Evolutionary conservation across 2,113 vertebrate species (phyloP), one percentile per base, ranked within the genome.

Genomic region (Cervus canadensis): DNA sequence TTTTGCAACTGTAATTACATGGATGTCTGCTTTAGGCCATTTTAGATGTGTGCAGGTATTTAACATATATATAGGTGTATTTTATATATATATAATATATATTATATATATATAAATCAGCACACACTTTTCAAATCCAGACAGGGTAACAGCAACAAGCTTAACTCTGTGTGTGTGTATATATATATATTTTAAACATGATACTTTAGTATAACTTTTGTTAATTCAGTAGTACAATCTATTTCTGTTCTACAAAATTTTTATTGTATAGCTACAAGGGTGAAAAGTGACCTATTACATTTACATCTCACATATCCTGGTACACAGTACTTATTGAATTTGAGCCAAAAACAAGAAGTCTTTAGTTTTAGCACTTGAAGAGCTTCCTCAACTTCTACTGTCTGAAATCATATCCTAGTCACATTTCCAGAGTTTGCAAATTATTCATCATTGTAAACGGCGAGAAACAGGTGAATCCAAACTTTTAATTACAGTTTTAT

Each of bases 211-310:
- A 99, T 98, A 99, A 98, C 98, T 99, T 99, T 98, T 99, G 99
- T 99, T 99, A 99, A 99, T 99, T 99, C 99, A 99, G 99, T 99
- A 99, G 99, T 99, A 99, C 99, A 99, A 99, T 98, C 99, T 99
- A 99, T 99, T 98, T 99, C 99, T 99, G 99, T 98, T 99, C 99
- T 99, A 99, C 99, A 98, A 96, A 95, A 95, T 97, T 97, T 98
- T 95, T 96, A 98, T 98, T 99, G 98, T 98, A 98, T 98, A 99
- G 99, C 99, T 99, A 99, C 99, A 99, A 99, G 99, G 99, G 99
- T 99, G 99, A 99, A 99, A 99, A 99, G 99, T 99, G 99, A 99
- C 98, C 98, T 98, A 99, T 99, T 98, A 99, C 99, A 99, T 99
- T 99, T 99, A 99, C 99, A 99, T 99, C 99, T 99, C 99, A 99